phyloP scores from a whole-genome alignment of 2,797 vertebrate species.

The Anniella stebbinsi region DNA sequence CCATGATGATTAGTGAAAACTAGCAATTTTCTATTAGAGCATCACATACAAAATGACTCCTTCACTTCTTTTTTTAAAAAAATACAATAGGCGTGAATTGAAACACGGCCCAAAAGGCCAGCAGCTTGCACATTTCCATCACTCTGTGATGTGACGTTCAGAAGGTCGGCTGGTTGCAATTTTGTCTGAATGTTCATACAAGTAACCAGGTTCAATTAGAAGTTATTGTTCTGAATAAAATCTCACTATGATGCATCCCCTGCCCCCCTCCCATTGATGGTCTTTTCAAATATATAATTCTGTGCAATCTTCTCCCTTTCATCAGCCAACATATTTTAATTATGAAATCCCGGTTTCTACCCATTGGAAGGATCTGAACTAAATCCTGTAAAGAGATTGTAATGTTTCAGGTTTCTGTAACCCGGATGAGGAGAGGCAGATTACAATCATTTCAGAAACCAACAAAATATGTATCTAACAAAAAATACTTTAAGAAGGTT shows the following conservation, averaged over 20 bases:
- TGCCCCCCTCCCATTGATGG: background rate
- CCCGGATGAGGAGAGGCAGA: too few relatives aligned
- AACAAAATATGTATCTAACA: too few relatives aligned
- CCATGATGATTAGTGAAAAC: conserved; percentile 63
- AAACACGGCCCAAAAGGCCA: conserved; percentile 15
- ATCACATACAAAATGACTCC: conserved; percentile 47
- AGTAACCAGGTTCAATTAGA: background rate
- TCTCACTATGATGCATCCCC: background rate
- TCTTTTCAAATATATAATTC: background rate
- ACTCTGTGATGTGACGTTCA: conserved; percentile 27
- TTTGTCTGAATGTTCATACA: background rate
- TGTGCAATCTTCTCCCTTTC: background rate
- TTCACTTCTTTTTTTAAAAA: background rate
- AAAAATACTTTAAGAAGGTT: too few relatives aligned
- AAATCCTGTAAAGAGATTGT: conserved; percentile 2
- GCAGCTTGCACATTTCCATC: conserved; percentile 42
- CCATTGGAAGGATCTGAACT: background rate
- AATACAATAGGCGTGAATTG: conserved; percentile 14
- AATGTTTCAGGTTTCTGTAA: too few relatives aligned
- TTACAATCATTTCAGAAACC: too few relatives aligned
- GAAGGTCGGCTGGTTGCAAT: conserved; percentile 16
- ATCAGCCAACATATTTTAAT: background rate
- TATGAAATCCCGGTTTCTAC: conserved; percentile 10
- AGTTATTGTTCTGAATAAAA: conserved; percentile 26
- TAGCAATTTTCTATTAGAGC: conserved; percentile 58